Evolutionary conservation across 2,113 vertebrate genomes (phyloP).

Genomic region (Sinocyclocheilus anshuiensis): DNA sequence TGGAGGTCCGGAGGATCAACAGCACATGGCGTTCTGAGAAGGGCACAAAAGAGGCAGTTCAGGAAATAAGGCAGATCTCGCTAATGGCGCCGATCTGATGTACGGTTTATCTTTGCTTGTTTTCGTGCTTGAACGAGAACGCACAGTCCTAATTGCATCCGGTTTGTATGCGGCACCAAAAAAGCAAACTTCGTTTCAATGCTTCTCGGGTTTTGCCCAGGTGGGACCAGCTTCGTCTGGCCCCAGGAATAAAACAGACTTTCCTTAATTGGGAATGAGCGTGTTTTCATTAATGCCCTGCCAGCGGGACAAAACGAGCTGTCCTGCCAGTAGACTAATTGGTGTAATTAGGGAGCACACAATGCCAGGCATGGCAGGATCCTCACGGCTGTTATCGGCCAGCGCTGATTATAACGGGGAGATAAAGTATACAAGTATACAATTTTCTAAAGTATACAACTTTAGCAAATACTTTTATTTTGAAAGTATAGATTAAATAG

Average conservation of each 20-base stretch:
- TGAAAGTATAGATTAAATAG: too few relatives aligned
- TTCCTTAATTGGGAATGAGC: constrained; percentile 40
- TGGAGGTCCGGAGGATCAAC: neutral
- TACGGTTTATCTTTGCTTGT: neutral
- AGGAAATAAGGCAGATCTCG: constrained; percentile 6
- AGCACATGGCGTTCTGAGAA: neutral
- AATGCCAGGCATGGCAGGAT: neutral
- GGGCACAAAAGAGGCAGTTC: neutral
- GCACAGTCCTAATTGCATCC: neutral
- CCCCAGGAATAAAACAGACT: neutral
- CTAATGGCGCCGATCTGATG: constrained; percentile 18
- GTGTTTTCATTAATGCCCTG: constrained; percentile 21
- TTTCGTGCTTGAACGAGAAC: neutral
- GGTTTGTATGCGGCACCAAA: neutral
- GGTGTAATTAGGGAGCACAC: constrained; percentile 31
- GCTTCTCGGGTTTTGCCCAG: too few relatives aligned
- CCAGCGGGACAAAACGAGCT: constrained; percentile 11
- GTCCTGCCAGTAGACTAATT: constrained; percentile 42
- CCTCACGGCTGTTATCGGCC: too few relatives aligned
- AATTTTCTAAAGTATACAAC: too few relatives aligned
- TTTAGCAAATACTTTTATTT: too few relatives aligned
- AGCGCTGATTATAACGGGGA: too few relatives aligned
- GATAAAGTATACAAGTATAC: too few relatives aligned
- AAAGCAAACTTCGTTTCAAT: neutral
- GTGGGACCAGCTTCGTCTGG: neutral